Conservation (phyloP, 1,140 invertebrate genomes). For the Nasonia vitripennis region DNA sequence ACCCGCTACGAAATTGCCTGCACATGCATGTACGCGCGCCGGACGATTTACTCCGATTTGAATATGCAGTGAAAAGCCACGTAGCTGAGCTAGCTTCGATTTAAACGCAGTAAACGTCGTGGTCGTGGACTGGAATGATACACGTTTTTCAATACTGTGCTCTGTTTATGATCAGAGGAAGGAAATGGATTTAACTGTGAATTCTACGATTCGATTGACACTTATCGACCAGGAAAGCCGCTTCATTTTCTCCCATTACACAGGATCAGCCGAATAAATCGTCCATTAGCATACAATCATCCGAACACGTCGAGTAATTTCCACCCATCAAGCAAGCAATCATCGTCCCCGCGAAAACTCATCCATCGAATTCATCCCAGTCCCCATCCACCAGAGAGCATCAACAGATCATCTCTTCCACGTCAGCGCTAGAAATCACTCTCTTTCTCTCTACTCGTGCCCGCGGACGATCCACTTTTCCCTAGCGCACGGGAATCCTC, state of each 20-base stretch:
- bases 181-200: no score
- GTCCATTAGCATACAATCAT: not conserved
- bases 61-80: not conserved
- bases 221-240: no score
- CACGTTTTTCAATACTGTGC: not conserved
- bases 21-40: not conserved
- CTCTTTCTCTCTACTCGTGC: not conserved
- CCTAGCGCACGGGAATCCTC: not conserved
- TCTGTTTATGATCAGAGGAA: no score
- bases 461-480: constrained; percentile 9
- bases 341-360: no score
- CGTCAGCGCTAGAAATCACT: not conserved
- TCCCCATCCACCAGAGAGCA: not conserved
- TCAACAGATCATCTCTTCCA: not conserved
- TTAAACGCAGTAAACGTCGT: not conserved
- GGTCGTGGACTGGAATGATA: not conserved
- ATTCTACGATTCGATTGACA: no score
- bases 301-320: no score
- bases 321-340: no score
- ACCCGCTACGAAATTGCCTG: not conserved
- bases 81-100: not conserved
- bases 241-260: no score
- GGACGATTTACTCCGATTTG: no score
- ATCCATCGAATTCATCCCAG: not conserved
- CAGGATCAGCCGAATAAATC: not conserved